phyloP scores from a whole-genome alignment of 2,888 invertebrate species.

The Oithona nana region DNA sequence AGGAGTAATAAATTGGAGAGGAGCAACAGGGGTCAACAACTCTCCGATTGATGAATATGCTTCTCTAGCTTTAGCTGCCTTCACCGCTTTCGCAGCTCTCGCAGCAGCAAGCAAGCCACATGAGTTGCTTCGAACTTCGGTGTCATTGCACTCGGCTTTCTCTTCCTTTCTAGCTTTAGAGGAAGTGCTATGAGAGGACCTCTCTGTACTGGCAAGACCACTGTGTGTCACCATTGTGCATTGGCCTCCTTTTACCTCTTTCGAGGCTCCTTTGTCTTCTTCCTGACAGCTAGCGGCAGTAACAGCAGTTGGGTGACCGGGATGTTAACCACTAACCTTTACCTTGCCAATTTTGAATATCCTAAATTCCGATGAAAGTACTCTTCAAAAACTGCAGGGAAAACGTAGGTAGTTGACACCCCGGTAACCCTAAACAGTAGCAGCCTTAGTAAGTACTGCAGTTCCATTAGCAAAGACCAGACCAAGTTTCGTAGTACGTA shows the following conservation, averaged over 20 bases:
- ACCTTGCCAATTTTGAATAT: too few relatives aligned
- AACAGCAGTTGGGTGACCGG: too few relatives aligned
- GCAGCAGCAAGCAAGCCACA: too few relatives aligned
- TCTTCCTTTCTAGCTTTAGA: background rate
- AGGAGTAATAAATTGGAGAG: background rate
- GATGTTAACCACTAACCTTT: too few relatives aligned
- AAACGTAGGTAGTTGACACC: too few relatives aligned
- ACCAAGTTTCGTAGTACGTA: too few relatives aligned
- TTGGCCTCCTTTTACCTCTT: background rate
- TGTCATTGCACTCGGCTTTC: background rate
- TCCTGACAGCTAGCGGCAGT: background rate
- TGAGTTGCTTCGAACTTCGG: background rate
- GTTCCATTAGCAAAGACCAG: too few relatives aligned
- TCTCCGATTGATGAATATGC: background rate
- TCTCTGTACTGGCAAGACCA: background rate
- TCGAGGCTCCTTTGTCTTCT: background rate
- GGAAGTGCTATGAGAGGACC: background rate
- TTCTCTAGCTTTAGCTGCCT: background rate
- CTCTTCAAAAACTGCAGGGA: too few relatives aligned
- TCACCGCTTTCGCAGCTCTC: too few relatives aligned
- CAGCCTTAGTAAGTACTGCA: too few relatives aligned
- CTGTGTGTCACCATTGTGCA: background rate
- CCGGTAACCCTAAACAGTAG: too few relatives aligned
- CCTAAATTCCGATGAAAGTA: too few relatives aligned
- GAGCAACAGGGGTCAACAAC: background rate